Conservation (phyloP, 2,888 invertebrate genomes). For the Hecatera dysodea region DNA sequence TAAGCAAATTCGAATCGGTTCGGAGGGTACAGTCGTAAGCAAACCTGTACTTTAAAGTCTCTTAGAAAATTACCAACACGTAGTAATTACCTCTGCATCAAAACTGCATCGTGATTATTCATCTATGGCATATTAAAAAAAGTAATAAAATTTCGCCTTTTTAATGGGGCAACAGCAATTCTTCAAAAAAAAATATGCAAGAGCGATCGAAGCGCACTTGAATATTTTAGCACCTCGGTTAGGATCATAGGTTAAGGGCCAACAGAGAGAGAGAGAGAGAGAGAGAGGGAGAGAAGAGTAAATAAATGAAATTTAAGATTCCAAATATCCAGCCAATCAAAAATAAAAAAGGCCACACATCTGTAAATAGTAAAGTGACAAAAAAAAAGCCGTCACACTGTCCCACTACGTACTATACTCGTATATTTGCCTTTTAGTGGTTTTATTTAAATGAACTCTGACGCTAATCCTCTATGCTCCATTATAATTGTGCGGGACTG, state of each 20-base stretch:
- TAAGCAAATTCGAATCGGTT: constrained; percentile 15
- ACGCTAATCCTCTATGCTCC: constrained; percentile 70
- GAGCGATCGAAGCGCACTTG: neutral
- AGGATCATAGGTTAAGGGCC: too few species aligned
- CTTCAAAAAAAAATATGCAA: too few species aligned
- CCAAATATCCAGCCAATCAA: constrained; percentile 7
- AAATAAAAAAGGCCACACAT: constrained; percentile 15
- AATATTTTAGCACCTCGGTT: neutral
- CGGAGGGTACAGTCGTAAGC: neutral
- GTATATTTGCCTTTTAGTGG: constrained; percentile 64
- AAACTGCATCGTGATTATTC: too few species aligned
- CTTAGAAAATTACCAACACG: neutral
- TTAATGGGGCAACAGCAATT: too few species aligned
- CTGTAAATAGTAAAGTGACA: constrained; percentile 17
- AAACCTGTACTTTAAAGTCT: constrained; percentile 3
- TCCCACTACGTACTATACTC: constrained; percentile 40
- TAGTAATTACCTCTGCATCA: too few species aligned
- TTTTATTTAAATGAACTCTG: constrained; percentile 74
- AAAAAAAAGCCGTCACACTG: constrained; percentile 58
- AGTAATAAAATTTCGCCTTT: too few species aligned
- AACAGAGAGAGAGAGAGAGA: too few species aligned
- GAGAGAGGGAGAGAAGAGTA: too few species aligned
- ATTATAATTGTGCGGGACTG: constrained; percentile 70
- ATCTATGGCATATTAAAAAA: too few species aligned
- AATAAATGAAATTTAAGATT: too few species aligned